These are phyloP conservation scores for Drosophila saltans DNA, from an alignment of 1,140 invertebrate species.

Conservation along the genomic window DNA sequence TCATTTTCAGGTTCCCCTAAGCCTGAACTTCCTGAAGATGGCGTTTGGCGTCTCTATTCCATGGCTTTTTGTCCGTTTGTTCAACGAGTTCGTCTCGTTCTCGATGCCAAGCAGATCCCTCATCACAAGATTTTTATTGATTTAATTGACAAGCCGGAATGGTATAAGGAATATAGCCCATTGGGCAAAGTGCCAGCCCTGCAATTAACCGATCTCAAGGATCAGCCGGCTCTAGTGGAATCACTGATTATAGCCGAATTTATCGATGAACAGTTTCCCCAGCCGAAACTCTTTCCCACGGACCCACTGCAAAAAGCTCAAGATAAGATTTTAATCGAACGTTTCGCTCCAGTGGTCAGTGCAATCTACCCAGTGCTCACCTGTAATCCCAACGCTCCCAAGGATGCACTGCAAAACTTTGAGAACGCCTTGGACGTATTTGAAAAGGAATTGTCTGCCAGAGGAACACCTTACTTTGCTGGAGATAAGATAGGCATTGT, in stretches of 20 bases:
- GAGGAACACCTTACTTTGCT: slow-evolving; percentile 87
- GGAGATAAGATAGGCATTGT: slow-evolving; percentile 90
- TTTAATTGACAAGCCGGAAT: slow-evolving; percentile 93
- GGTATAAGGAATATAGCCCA: slow-evolving; percentile 88
- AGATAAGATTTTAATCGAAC: slow-evolving; percentile 91
- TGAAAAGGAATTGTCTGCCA: slow-evolving; percentile 86
- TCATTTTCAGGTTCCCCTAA: slow-evolving; percentile 85
- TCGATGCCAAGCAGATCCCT: slow-evolving; percentile 93
- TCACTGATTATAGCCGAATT: slow-evolving; percentile 93
- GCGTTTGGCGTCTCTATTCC: slow-evolving; percentile 91
- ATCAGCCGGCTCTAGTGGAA: slow-evolving; percentile 87
- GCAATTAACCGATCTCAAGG: slow-evolving; percentile 87
- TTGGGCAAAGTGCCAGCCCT: slow-evolving; percentile 91
- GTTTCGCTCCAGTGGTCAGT: slow-evolving; percentile 83
- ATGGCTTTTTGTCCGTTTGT: slow-evolving; percentile 96
- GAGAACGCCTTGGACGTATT: slow-evolving; percentile 86
- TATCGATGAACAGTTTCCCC: slow-evolving; percentile 90
- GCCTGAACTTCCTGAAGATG: slow-evolving; percentile 86
- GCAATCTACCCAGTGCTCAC: slow-evolving; percentile 66
- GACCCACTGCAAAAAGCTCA: slow-evolving; percentile 90
- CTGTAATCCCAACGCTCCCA: slow-evolving; percentile 52
- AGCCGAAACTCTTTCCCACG: slow-evolving; percentile 87
- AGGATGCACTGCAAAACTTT: slow-evolving; percentile 68
- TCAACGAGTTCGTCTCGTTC: slow-evolving; percentile 90
- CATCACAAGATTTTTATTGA: slow-evolving; percentile 93